These are phyloP conservation scores for Phaonia tiefii DNA, from an alignment of 2,888 invertebrate genomes.

Conservation along the genomic window DNA sequence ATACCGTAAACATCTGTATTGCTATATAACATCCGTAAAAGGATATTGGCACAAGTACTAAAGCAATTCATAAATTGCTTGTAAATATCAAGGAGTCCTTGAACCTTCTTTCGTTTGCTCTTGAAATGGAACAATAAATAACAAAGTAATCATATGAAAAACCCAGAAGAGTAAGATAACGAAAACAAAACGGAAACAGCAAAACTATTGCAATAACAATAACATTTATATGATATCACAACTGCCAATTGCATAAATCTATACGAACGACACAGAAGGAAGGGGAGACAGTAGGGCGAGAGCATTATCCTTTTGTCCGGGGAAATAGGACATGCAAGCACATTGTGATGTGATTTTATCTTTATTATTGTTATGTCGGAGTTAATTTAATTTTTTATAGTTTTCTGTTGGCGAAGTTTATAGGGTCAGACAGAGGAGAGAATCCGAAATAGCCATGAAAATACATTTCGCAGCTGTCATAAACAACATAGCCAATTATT, in stretches of 20 bases:
- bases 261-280: no score
- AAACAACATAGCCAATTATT: conserved; percentile 1
- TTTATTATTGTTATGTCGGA: not conserved
- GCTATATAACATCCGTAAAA: not conserved
- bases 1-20: not conserved
- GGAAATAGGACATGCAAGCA: not conserved
- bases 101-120: not conserved
- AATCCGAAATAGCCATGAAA: not conserved
- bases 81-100: conserved; percentile 16
- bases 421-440: not conserved
- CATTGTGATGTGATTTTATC: conserved; percentile 23
- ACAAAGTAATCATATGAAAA: conserved; percentile 4
- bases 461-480: no score
- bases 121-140: not conserved
- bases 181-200: conserved; percentile 4
- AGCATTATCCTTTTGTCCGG: not conserved
- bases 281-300: no score
- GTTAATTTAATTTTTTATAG: not conserved
- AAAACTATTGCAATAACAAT: conserved; percentile 28
- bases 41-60: no score
- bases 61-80: no score
- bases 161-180: not conserved
- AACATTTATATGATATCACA: not conserved
- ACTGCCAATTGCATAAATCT: no score
- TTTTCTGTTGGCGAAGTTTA: not conserved